Evolutionary conservation across 2,113 vertebrate genomes (phyloP).

Genomic region (Otolemur garnettii): DNA sequence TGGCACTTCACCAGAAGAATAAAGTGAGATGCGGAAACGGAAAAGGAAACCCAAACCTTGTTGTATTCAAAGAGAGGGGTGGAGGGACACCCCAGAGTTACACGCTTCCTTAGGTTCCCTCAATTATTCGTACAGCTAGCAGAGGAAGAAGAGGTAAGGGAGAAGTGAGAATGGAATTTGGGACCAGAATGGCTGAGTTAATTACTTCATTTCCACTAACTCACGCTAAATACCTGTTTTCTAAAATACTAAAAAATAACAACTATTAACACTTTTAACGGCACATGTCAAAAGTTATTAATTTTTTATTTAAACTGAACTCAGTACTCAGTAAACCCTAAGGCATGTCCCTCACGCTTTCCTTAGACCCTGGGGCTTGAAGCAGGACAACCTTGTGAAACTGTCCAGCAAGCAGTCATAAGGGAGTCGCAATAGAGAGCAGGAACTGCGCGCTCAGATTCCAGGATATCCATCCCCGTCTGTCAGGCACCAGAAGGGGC

Average conservation of each 20-base stretch:
- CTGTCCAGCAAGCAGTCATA: neutral
- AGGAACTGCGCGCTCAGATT: neutral
- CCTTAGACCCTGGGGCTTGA: neutral
- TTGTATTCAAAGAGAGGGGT: neutral
- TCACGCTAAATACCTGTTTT: neutral
- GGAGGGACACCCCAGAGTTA: too few species aligned
- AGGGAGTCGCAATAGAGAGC: accelerated
- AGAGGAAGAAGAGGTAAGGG: neutral
- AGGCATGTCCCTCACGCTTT: accelerated
- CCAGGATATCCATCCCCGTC: neutral
- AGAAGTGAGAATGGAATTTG: neutral
- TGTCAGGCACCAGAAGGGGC: neutral
- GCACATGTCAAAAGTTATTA: neutral
- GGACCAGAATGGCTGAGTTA: neutral
- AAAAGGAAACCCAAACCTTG: neutral
- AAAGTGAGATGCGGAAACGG: neutral
- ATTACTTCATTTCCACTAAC: neutral
- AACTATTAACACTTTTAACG: neutral
- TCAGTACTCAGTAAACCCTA: accelerated
- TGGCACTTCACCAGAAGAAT: neutral
- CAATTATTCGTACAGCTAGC: neutral
- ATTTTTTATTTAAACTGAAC: neutral
- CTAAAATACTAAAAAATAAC: constrained; percentile 1
- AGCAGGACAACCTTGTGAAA: neutral
- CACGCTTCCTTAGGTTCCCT: neutral